phyloP scores from a whole-genome alignment of 2,113 vertebrate species.

The Anser cygnoides region DNA sequence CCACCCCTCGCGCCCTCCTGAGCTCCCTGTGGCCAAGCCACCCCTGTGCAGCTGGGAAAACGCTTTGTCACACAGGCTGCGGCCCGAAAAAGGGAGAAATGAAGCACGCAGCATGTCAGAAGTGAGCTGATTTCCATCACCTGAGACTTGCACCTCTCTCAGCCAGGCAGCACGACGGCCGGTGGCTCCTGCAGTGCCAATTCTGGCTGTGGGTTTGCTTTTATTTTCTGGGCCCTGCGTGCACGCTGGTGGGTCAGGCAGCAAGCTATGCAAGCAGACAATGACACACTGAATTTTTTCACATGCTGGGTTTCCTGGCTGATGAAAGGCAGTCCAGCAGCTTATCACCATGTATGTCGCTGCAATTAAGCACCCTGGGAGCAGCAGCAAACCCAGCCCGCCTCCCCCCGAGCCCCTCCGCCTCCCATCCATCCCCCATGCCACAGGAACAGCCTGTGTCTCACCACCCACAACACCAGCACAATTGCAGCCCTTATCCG shows the following conservation, averaged over 20 bases:
- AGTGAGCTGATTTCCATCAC: neutral
- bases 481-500: conserved; percentile 31
- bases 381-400: neutral
- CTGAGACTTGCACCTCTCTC: neutral
- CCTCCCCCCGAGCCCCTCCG: neutral
- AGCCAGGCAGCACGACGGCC: neutral
- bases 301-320: conserved; percentile 7
- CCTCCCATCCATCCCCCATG: neutral
- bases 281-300: neutral
- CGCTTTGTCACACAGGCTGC: neutral
- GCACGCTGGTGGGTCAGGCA: neutral
- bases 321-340: conserved; percentile 39
- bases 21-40: neutral
- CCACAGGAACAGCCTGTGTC: neutral
- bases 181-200: neutral
- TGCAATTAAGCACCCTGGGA: conserved; percentile 57
- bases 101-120: neutral
- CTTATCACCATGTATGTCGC: neutral
- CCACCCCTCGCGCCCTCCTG: neutral
- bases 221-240: neutral
- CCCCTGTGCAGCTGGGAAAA: neutral
- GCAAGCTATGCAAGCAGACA: neutral
- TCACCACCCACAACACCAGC: conserved; percentile 22
- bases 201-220: neutral
- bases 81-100: neutral